Base-by-base conservation (phyloP, 2,113 vertebrate species). In the Laterallus jamaicensis region DNA sequence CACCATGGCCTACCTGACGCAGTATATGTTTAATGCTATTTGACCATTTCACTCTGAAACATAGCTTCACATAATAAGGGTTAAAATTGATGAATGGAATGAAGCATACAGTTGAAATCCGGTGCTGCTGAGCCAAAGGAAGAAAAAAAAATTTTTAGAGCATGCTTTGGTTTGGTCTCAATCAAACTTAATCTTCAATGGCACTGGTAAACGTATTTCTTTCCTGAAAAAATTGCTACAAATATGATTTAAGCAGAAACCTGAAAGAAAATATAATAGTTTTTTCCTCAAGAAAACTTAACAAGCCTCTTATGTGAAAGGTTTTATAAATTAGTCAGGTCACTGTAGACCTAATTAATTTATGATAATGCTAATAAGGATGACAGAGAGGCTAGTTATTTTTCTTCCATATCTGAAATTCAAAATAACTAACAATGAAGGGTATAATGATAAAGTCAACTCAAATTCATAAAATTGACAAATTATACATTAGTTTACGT, bases 1-100 rank as follows among this genome's bases (percentile, higher is more conserved):
- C 58, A 91, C 49, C 84, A 89, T 87, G 67, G 80, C 49, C 29
- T 80, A 10, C 54, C 39, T 87, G 76, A 83, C 32, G 88, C 20
- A 55, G 8, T 40, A 39, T 85, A 40, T n/a, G 32, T 94, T 94
- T 95, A 93, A 88, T 84, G 37, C 19, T 93, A 22, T 86, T 92
- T 92, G 17, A 35, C 44, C 47, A 8, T 90, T 88, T 94, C 47
- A 59, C 83, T 90, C 79, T 88, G 56, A 97, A 92, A 90, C 50
- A 67, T 60, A 91, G 12, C 19, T 90, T 78, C 47, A 29, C 50
- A 54, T 84, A 82, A 62, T 68, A 82, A 59, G 25, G 82, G 9
- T 19, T 8, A 58, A 82, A 94, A 77, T 92, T 92, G 37, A 82
- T 42, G 49, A 39, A 76, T n/a, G 58, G 25, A 77, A 88, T 26